Percentiles rank a stretch among this genome's conserved stretches.
Evolutionary conservation across 2,888 invertebrate genomes (phyloP).

Genomic region (Xanthorhoe designata): DNA sequence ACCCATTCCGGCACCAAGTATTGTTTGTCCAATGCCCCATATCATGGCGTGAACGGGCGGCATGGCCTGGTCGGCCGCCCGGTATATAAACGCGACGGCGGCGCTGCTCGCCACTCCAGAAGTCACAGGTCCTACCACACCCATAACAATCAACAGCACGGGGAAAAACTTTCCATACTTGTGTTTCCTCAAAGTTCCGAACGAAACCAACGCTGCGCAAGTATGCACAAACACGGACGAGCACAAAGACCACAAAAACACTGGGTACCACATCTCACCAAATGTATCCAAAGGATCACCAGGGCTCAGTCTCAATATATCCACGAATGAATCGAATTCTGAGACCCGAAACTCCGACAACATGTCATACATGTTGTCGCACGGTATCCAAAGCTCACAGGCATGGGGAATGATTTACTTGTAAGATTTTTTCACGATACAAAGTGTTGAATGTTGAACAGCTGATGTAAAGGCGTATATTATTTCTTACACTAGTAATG

Average conservation of each 20-base stretch:
- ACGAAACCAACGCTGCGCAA: constrained; percentile 95
- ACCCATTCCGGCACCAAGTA: constrained; percentile 94
- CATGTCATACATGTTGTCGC: constrained; percentile 85
- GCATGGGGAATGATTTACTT: constrained; percentile 75
- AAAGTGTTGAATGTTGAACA: constrained; percentile 33
- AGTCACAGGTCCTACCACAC: constrained; percentile 94
- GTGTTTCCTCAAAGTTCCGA: constrained; percentile 96
- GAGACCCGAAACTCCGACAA: constrained; percentile 84
- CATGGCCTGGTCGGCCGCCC: constrained; percentile 95
- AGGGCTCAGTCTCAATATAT: constrained; percentile 88
- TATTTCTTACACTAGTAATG: background rate
- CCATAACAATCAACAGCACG: constrained; percentile 94
- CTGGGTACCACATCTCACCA: constrained; percentile 98
- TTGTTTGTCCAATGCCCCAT: constrained; percentile 98
- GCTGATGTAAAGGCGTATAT: constrained; percentile 30
- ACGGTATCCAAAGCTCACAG: constrained; percentile 65
- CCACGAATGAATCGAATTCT: constrained; percentile 88
- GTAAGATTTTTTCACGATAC: constrained; percentile 50
- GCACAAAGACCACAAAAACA: constrained; percentile 97
- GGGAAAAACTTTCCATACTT: constrained; percentile 98
- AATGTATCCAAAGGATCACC: constrained; percentile 89
- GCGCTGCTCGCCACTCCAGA: constrained; percentile 96
- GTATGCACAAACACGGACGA: constrained; percentile 97
- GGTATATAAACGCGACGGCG: constrained; percentile 96
- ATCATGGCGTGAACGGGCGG: constrained; percentile 95